Percentiles rank a stretch among this genome's conserved stretches.
phyloP scores from a whole-genome alignment of 2,888 invertebrate species.

The Agriotes lineatus region DNA sequence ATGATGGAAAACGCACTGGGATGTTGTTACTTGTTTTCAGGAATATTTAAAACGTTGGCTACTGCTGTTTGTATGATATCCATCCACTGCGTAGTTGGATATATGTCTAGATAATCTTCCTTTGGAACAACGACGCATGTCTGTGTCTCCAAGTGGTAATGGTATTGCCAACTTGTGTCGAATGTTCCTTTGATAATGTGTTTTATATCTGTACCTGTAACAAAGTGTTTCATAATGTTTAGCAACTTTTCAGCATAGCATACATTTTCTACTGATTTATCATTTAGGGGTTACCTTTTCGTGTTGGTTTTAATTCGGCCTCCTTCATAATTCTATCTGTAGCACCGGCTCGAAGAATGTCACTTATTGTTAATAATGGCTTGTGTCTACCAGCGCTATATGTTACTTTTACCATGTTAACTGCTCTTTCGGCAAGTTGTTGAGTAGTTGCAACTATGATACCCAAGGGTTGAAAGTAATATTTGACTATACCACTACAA shows the following conservation, averaged over 20 bases:
- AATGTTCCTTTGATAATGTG: conserved; percentile 69
- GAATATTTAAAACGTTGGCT: conserved; percentile 68
- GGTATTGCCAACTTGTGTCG: conserved; percentile 76
- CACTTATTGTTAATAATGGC: conserved; percentile 66
- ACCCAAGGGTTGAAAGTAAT: conserved; percentile 82
- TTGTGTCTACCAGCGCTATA: conserved; percentile 67
- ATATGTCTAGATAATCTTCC: conserved; percentile 77
- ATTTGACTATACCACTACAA: conserved; percentile 69
- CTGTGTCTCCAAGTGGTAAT: conserved; percentile 84
- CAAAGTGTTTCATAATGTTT: no score
- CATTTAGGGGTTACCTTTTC: conserved; percentile 53
- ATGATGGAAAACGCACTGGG: no score
- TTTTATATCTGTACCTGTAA: conserved; percentile 49
- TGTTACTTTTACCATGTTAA: conserved; percentile 70
- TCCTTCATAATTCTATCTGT: conserved; percentile 63
- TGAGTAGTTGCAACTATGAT: conserved; percentile 77
- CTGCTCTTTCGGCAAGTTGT: conserved; percentile 71
- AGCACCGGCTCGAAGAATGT: conserved; percentile 67
- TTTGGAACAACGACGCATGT: conserved; percentile 73
- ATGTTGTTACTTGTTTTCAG: conserved; percentile 66
- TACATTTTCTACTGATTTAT: no score
- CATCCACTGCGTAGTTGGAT: conserved; percentile 75
- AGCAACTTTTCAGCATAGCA: no score
- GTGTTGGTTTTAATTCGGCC: conserved; percentile 60
- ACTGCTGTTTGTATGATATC: conserved; percentile 71